These are phyloP conservation scores for Drosophila eugracilis DNA, from an alignment of 1,140 invertebrate genomes.

Conservation along the genomic window DNA sequence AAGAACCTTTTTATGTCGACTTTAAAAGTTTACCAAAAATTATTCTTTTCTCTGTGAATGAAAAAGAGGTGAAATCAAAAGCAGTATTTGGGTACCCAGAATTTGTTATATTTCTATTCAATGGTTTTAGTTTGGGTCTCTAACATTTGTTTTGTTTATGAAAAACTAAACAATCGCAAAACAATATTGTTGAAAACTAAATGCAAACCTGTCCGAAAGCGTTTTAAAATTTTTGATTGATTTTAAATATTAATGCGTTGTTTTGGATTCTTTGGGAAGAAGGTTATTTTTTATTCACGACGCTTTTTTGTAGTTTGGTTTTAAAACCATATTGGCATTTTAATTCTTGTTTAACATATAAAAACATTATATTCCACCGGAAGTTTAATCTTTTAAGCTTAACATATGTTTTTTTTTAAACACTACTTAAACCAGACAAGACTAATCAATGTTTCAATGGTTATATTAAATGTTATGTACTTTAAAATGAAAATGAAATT, in stretches of 20 bases:
- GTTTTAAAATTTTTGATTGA: neutral
- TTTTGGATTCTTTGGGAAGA: neutral
- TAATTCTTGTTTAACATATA: neutral
- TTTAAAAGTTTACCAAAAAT: neutral
- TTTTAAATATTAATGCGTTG: neutral
- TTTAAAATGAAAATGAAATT: too few species aligned
- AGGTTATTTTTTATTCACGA: neutral
- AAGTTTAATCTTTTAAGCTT: slow-evolving; percentile 2
- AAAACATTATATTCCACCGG: neutral
- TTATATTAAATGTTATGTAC: too few species aligned
- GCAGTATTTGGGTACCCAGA: neutral
- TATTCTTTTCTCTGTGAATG: neutral
- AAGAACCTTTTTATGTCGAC: neutral
- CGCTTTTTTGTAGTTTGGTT: neutral
- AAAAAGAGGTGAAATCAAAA: neutral
- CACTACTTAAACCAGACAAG: neutral
- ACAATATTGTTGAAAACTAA: too few species aligned
- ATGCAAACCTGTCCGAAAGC: neutral
- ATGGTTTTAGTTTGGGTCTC: neutral
- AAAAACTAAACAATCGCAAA: neutral
- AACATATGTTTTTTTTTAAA: neutral
- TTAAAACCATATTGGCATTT: neutral
- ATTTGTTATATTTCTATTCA: neutral
- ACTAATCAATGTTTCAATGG: neutral
- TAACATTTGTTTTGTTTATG: neutral